Base-by-base conservation (phyloP, 1,140 invertebrate species). In the Drosophila tsacasi region DNA sequence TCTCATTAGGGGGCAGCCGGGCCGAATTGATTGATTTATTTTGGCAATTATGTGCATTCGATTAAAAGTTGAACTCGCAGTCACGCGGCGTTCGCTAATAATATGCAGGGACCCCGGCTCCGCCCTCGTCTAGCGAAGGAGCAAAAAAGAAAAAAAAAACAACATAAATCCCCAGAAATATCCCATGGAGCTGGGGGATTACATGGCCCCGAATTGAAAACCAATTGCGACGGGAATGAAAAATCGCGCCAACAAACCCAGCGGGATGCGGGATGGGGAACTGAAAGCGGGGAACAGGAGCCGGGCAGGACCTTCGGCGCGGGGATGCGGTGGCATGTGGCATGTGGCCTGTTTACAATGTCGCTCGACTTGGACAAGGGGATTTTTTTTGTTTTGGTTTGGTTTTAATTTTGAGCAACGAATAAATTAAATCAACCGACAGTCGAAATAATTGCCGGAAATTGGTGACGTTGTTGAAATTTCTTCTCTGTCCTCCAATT, bases 11-110 rank as follows among this genome's bases (percentile, higher is more conserved):
- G 55, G 40, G 52, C 68, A 87, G 63, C 64, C 80, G 66, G 73
- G 83, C 54, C 74, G 84, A 91, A 91, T 91, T 91, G 87, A 91
- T 91, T 91, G 87, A 91, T 91, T 91, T 91, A 91, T 91, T 91
- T 91, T 86, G 76, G 86, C 86, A 91, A 91, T 91, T 91, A 91
- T 91, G 79, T 85, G 79, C 83, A 90, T 90, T 89, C 84, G 87
- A 91, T 91, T 91, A 91, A 86, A 91, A 86, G 77, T 73, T 78
- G 59, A 86, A 76, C 85, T 90, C 66, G 47, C 71, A 90, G 78
- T 79, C 85, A 89, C 78, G 85, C 84, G 65, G 79, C 55, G 79
- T 32, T 66, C 75, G 81, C 81, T 85, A 90, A 90, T 90, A 90
- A 90, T 90, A 89, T 81, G 84, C 85, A 65, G 60, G 57, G 60